Conservation (phyloP, 2,888 invertebrate genomes). For the Chrysolina oricalcia region DNA sequence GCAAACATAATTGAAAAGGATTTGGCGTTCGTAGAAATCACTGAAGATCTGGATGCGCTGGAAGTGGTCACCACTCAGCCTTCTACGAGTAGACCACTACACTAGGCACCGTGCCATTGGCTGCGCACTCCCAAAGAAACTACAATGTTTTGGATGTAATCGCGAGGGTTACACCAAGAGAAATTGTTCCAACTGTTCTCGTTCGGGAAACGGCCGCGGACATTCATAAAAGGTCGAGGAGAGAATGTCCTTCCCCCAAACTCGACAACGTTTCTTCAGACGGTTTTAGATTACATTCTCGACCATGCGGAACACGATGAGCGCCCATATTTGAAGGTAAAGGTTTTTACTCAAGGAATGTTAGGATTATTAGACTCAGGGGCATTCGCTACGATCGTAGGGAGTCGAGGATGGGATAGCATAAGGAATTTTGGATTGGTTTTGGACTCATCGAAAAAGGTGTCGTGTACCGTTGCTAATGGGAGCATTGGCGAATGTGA, state of each 20-base stretch:
- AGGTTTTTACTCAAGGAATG: constrained; percentile 10
- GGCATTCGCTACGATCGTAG: constrained; percentile 31
- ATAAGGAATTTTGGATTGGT: no score
- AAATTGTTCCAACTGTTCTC: constrained; percentile 41
- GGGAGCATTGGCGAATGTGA: no score
- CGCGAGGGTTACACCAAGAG: constrained; percentile 3
- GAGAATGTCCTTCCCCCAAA: constrained; percentile 7
- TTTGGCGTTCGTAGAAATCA: constrained; percentile 9
- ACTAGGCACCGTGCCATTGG: constrained; percentile 19
- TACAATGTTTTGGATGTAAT: no score
- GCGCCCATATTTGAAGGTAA: constrained; percentile 32
- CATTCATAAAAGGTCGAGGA: constrained; percentile 29
- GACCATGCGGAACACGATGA: constrained; percentile 35
- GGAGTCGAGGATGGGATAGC: constrained; percentile 29
- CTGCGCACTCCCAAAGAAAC: constrained; percentile 31
- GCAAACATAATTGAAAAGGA: constrained; percentile 20
- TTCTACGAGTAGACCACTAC: neutral
- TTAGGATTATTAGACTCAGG: constrained; percentile 39
- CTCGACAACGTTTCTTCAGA: constrained; percentile 12
- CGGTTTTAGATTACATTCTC: constrained; percentile 40
- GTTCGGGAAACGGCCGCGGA: constrained; percentile 44
- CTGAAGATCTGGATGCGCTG: neutral
- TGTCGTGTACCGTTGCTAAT: no score
- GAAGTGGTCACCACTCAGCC: neutral
- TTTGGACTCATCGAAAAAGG: no score